These are phyloP conservation scores for Leucophenga varia DNA, from an alignment of 1,140 invertebrate species.

Conservation along the genomic window DNA sequence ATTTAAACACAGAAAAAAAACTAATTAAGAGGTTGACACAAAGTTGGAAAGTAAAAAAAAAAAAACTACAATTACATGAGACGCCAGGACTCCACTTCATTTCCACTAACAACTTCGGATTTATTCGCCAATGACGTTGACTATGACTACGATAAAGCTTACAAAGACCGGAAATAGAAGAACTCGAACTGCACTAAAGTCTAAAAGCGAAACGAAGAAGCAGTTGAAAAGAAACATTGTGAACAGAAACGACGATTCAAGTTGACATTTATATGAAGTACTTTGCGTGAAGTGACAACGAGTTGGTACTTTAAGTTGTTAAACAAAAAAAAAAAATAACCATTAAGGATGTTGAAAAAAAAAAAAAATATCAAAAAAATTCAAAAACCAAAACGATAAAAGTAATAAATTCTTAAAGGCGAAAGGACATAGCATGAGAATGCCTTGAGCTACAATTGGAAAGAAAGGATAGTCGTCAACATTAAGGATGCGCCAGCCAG, in stretches of 20 bases:
- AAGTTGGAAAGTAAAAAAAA: constrained; percentile 35
- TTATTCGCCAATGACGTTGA: neutral
- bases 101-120: no score
- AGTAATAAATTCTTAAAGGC: constrained; percentile 9
- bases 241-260: no score
- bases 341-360: no score
- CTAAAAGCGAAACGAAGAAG: constrained; percentile 32
- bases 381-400: constrained; percentile 7
- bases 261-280: constrained; percentile 41
- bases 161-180: constrained; percentile 24
- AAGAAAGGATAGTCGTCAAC: constrained; percentile 14
- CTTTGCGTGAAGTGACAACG: no score
- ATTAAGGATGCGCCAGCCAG: constrained; percentile 21
- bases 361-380: no score
- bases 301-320: no score
- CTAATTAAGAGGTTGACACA: constrained; percentile 50
- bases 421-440: neutral
- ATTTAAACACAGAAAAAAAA: constrained; percentile 18
- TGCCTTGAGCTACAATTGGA: neutral
- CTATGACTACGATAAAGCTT: constrained; percentile 4
- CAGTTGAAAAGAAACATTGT: no score
- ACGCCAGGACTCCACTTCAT: no score
- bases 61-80: constrained; percentile 45
- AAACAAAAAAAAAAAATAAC: no score
- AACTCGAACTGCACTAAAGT: constrained; percentile 46